A percentile compares a stretch with the other conserved stretches of the same genome.
Evolutionary conservation across 2,888 invertebrate species (phyloP).

Genomic region (Anorthoa munda): DNA sequence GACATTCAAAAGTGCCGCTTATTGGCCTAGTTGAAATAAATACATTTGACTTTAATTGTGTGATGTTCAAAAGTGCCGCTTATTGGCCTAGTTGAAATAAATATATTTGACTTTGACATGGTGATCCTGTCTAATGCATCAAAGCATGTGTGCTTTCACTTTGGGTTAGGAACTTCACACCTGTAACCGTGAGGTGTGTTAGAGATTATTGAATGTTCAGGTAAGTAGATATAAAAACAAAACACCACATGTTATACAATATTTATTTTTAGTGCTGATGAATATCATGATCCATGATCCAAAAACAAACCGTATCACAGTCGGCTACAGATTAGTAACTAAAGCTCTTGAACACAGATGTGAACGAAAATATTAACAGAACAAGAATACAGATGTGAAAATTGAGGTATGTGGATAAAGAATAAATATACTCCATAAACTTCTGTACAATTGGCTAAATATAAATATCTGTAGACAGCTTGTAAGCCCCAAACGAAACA

Average conservation of each 20-base stretch:
- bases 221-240: slow-evolving; percentile 35
- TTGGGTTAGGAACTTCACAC: no score
- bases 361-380: slow-evolving; percentile 58
- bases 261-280: slow-evolving; percentile 83
- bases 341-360: slow-evolving; percentile 68
- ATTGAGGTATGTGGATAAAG: slow-evolving; percentile 59
- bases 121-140: not conserved
- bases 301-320: slow-evolving; percentile 81
- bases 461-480: slow-evolving; percentile 60
- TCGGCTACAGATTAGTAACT: slow-evolving; percentile 74
- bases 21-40: no score
- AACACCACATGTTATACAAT: slow-evolving; percentile 74
- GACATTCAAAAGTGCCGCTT: no score
- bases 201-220: not conserved
- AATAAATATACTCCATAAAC: slow-evolving; percentile 61
- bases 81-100: no score
- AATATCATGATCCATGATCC: slow-evolving; percentile 78
- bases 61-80: no score
- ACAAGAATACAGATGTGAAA: slow-evolving; percentile 61
- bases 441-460: slow-evolving; percentile 64
- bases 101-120: no score
- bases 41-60: no score
- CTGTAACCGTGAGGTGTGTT: not conserved
- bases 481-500: slow-evolving; percentile 54
- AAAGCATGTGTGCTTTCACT: no score